Evolutionary conservation across 53 echinoderm and acorn worm genomes (phyloP).

Genomic region (Zoroaster sp.): DNA sequence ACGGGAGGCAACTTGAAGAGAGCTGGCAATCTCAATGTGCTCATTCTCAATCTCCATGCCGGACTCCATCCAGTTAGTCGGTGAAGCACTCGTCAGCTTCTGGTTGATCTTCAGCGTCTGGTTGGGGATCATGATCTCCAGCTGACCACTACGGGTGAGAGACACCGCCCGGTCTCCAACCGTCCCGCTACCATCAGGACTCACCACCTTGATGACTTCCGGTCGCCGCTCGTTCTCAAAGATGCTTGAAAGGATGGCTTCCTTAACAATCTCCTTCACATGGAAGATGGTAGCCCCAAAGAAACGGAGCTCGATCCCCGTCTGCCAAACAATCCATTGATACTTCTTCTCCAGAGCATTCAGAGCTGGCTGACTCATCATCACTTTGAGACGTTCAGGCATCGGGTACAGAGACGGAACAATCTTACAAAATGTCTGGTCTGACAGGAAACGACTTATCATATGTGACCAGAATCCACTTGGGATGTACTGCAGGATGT

Average conservation of each 20-base stretch:
- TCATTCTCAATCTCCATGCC: constrained; percentile 16
- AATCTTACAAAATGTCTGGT: constrained; percentile 68
- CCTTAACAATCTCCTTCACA: constrained; percentile 81
- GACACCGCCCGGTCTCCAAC: constrained; percentile 68
- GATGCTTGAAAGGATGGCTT: constrained; percentile 65
- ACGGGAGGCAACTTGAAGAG: constrained; percentile 71
- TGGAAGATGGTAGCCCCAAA: constrained; percentile 88
- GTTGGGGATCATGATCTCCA: constrained; percentile 93
- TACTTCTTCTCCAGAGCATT: constrained; percentile 63
- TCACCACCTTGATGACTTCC: constrained; percentile 84
- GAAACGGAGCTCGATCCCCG: constrained; percentile 86
- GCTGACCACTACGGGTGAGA: constrained; percentile 80
- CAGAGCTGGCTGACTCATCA: constrained; percentile 68
- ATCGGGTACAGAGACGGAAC: constrained; percentile 68
- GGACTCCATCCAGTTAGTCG: background rate
- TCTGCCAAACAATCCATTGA: constrained; percentile 96
- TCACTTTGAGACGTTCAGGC: constrained; percentile 59
- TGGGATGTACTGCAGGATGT: constrained; percentile 95
- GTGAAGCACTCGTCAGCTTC: background rate
- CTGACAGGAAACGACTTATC: constrained; percentile 88
- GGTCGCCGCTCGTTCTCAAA: constrained; percentile 88
- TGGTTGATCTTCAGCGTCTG: constrained; percentile 76
- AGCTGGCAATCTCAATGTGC: constrained; percentile 74
- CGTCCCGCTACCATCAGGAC: constrained; percentile 59
- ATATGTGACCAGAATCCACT: constrained; percentile 98